phyloP scores from a whole-genome alignment of 2,113 vertebrate genomes.

The Smithornis capensis region DNA sequence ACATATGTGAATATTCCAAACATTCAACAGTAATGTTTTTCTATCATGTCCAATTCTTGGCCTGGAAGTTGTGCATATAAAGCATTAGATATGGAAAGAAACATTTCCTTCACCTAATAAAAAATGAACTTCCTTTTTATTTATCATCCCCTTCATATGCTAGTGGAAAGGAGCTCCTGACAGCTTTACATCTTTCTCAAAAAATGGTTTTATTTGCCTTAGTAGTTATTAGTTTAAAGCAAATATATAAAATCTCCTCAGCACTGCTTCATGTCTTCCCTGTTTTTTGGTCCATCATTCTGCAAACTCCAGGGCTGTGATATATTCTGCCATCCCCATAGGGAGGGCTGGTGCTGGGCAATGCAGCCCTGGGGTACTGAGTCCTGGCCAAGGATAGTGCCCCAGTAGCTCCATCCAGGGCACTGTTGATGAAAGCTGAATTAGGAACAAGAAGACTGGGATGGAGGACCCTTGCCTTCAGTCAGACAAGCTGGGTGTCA shows the following conservation, averaged over 20 bases:
- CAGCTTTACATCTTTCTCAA: neutral
- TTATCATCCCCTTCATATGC: neutral
- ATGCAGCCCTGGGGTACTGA: accelerated
- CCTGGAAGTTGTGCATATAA: accelerated
- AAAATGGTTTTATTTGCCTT: neutral
- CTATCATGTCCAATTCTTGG: neutral
- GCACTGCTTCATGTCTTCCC: neutral
- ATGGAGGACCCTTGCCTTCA: neutral
- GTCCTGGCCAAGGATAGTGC: neutral
- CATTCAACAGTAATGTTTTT: neutral
- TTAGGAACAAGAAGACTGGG: neutral
- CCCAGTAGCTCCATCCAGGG: neutral
- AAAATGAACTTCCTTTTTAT: neutral
- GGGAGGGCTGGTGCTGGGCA: neutral
- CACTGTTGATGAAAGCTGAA: neutral
- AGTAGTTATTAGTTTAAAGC: neutral
- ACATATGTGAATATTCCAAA: neutral
- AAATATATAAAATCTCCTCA: neutral
- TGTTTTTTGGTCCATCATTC: neutral
- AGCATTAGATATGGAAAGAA: neutral
- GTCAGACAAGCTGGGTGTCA: neutral
- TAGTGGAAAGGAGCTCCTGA: neutral
- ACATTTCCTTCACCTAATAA: neutral
- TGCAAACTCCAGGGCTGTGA: neutral
- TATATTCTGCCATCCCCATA: neutral